Percentiles rank a stretch among this genome's conserved stretches.
phyloP scores from a whole-genome alignment of 2,797 vertebrate species.

The Rallus crepitans region DNA sequence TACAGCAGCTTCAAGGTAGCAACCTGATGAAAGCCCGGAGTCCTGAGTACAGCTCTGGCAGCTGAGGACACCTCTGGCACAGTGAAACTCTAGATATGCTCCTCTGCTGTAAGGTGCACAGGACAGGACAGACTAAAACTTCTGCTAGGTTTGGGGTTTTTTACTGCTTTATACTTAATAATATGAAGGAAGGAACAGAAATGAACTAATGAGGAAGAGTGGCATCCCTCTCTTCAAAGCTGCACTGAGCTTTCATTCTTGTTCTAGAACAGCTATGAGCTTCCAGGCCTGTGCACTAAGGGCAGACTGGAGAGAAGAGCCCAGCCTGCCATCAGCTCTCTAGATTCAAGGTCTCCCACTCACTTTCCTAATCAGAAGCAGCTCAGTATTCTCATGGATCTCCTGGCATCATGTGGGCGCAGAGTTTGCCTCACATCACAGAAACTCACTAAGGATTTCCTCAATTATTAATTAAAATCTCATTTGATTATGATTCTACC shows the following conservation, averaged over 20 bases:
- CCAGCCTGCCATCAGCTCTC: neutral
- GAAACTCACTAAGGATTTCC: neutral
- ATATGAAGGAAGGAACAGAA: neutral
- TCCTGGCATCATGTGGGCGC: neutral
- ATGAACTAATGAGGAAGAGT: neutral
- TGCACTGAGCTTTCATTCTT: neutral
- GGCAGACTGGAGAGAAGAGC: neutral
- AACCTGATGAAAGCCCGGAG: neutral
- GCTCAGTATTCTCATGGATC: neutral
- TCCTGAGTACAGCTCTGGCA: neutral
- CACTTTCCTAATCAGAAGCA: neutral
- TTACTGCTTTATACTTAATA: neutral
- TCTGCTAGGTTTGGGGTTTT: neutral
- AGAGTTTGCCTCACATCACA: neutral
- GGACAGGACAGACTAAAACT: neutral
- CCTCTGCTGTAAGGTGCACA: neutral
- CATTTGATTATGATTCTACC: conserved; percentile 35
- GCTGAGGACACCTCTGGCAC: neutral
- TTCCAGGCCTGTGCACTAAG: neutral
- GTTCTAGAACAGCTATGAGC: neutral
- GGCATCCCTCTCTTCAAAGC: neutral
- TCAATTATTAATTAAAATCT: conserved; percentile 35
- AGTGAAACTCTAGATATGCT: neutral
- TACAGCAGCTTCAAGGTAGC: neutral
- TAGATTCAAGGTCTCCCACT: neutral